phyloP scores from a whole-genome alignment of 2,113 vertebrate genomes.

The Tragulus kanchil region DNA sequence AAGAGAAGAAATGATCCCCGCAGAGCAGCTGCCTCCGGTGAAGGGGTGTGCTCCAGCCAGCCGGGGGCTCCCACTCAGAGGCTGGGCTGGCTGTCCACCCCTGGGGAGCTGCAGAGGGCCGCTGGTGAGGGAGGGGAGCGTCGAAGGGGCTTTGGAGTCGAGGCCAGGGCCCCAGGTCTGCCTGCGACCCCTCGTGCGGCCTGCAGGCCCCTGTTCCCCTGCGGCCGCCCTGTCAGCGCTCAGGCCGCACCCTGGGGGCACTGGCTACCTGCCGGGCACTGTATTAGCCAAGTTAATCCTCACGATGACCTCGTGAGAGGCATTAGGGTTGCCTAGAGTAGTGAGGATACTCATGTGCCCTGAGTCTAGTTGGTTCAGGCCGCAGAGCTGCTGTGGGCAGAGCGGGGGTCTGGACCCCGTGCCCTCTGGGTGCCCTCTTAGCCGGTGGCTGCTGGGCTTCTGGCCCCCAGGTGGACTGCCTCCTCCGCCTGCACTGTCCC shows the following conservation, averaged over 20 bases:
- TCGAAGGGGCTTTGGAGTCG: accelerated
- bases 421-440: background rate
- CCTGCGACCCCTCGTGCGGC: accelerated
- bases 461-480: accelerated
- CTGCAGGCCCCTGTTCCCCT: background rate
- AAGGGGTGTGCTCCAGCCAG: accelerated
- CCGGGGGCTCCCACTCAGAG: background rate
- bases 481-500: too few relatives aligned
- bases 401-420: background rate
- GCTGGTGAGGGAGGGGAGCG: background rate
- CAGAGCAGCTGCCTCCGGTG: background rate
- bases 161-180: background rate
- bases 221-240: background rate
- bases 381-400: background rate
- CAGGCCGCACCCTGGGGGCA: accelerated
- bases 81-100: background rate
- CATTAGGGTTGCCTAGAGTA: accelerated
- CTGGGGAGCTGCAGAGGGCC: background rate
- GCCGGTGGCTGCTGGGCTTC: background rate
- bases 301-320: accelerated
- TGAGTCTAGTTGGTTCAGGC: background rate
- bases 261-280: background rate
- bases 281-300: background rate
- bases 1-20: background rate
- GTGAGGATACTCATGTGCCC: background rate